Percentiles rank a stretch among this genome's conserved stretches.
Conservation (phyloP, 1,140 invertebrate species). For the Macrobrachium nipponense region DNA sequence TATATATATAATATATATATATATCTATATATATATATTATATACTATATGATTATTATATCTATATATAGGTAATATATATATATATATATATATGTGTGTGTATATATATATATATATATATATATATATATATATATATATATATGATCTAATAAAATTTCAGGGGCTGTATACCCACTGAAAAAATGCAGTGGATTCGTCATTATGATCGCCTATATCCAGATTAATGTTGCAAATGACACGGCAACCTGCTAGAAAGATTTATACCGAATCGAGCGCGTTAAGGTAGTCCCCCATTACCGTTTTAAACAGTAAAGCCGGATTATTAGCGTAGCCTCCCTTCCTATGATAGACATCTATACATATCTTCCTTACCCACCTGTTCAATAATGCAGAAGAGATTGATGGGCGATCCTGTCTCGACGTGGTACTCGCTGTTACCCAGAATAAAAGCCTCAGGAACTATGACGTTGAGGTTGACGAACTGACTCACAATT, state of each 20-base stretch:
- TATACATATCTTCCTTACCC: conserved; percentile 70
- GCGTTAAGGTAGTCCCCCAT: too few species aligned
- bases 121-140: conserved; percentile 10
- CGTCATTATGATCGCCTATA: too few species aligned
- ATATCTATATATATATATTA: conserved; percentile 2
- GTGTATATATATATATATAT: conserved; percentile 14
- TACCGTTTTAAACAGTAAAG: too few species aligned
- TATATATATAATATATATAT: conserved; percentile 12
- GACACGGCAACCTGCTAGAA: not conserved
- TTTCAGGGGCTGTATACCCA: too few species aligned
- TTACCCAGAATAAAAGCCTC: conserved; percentile 87
- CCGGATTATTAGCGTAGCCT: too few species aligned
- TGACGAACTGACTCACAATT: conserved; percentile 87
- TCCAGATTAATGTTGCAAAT: not conserved
- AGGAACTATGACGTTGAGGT: conserved; percentile 87
- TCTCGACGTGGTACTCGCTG: conserved; percentile 88
- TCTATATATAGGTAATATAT: not conserved
- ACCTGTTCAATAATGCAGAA: conserved; percentile 85
- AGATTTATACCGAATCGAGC: too few species aligned
- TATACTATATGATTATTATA: not conserved
- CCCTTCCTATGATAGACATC: not conserved
- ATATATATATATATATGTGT: conserved; percentile 6
- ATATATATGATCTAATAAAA: not conserved
- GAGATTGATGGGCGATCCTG: conserved; percentile 88
- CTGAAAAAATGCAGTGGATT: too few species aligned